phyloP scores from a whole-genome alignment of 2,888 invertebrate species.

The Crematogaster levior region DNA sequence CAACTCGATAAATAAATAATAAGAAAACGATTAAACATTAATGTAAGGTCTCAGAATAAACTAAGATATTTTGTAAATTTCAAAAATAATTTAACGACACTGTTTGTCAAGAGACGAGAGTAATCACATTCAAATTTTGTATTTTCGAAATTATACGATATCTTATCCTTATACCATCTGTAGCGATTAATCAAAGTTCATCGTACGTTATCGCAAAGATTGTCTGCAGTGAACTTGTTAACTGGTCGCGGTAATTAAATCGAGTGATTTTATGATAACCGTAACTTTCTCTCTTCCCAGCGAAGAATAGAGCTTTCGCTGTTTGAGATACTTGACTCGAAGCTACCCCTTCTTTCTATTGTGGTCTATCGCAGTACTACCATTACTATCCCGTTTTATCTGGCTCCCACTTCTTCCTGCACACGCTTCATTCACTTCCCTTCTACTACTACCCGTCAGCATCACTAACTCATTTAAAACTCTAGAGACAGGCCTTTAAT shows the following conservation, averaged over 20 bases:
- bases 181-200: background rate
- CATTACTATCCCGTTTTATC: conserved; percentile 30
- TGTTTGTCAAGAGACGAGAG: background rate
- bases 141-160: background rate
- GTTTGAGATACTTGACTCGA: conserved; percentile 17
- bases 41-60: background rate
- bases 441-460: conserved; percentile 58
- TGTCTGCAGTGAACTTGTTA: background rate
- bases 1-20: background rate
- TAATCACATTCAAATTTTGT: background rate
- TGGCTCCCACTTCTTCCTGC: conserved; percentile 14
- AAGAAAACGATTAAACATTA: background rate
- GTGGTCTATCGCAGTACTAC: conserved; percentile 24
- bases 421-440: conserved; percentile 33
- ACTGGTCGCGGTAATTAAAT: conserved; percentile 44
- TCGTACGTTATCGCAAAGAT: background rate
- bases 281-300: background rate
- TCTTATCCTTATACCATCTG: background rate
- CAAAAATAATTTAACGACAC: background rate
- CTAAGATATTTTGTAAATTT: background rate
- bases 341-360: background rate
- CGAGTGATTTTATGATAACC: conserved; percentile 32
- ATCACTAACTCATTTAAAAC: conserved; percentile 79
- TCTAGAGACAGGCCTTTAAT: conserved; percentile 78
- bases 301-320: conserved; percentile 4